A percentile compares a stretch with the other conserved stretches of the same genome.
These are phyloP conservation scores for Phortica okadai DNA, from an alignment of 2,888 invertebrate species.

Conservation along the genomic window DNA sequence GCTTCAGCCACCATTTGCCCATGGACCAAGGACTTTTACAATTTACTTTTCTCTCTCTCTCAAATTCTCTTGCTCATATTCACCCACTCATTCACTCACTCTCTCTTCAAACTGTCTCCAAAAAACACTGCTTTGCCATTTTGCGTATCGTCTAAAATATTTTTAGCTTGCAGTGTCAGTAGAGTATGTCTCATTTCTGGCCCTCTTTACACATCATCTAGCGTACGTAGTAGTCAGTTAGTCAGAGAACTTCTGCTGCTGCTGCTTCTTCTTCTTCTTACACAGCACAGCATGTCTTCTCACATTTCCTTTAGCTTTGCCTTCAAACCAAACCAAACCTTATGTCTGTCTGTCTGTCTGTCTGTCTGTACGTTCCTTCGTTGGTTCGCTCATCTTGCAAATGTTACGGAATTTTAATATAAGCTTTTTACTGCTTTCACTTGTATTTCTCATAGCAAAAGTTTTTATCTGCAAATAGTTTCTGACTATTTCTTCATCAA, in stretches of 20 bases:
- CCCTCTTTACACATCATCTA: conserved; percentile 16
- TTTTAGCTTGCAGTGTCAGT: conserved; percentile 14
- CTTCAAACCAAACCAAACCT: background rate
- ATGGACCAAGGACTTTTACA: background rate
- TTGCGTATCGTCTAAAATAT: conserved; percentile 21
- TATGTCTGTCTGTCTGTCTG: background rate
- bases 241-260: conserved; percentile 4
- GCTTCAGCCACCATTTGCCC: too few relatives aligned
- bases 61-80: background rate
- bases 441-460: conserved; percentile 45
- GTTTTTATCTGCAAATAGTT: conserved; percentile 69
- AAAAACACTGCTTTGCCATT: background rate
- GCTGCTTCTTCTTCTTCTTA: background rate
- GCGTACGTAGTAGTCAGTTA: background rate
- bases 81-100: background rate
- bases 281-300: background rate
- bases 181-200: background rate
- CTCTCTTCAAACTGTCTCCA: background rate
- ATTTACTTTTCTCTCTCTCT: background rate
- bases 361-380: background rate
- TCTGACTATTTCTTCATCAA: conserved; percentile 68
- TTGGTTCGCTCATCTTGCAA: conserved; percentile 2
- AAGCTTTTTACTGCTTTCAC: conserved; percentile 34
- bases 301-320: background rate
- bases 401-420: conserved; percentile 55